Percentiles rank a stretch among this genome's conserved stretches.
phyloP scores from a whole-genome alignment of 2,888 invertebrate genomes.

The Ectemnius continuus region DNA sequence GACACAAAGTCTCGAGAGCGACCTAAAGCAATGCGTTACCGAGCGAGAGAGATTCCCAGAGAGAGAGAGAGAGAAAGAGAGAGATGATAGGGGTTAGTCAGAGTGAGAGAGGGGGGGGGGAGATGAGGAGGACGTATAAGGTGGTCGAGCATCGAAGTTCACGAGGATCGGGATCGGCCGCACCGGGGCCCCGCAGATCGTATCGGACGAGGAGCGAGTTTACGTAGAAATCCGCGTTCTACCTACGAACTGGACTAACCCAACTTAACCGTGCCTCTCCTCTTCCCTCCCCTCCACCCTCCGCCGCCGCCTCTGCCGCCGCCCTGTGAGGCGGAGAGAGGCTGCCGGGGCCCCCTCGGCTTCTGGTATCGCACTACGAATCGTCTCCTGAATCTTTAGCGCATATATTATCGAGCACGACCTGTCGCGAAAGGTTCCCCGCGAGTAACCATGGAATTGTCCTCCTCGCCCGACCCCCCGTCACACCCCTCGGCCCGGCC shows the following conservation, averaged over 20 bases:
- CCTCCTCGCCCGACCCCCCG: constrained; percentile 31
- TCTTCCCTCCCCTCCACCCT: too few species aligned
- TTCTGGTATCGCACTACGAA: constrained; percentile 76
- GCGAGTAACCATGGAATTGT: constrained; percentile 47
- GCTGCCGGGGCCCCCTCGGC: constrained; percentile 58
- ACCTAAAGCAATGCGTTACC: constrained; percentile 56
- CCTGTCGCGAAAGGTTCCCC: constrained; percentile 50
- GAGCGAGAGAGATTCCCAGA: constrained; percentile 19
- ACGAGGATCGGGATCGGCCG: constrained; percentile 54
- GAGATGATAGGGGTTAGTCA: not conserved
- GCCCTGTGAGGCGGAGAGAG: constrained; percentile 23
- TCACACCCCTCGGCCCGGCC: too few species aligned
- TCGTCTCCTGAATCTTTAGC: constrained; percentile 73
- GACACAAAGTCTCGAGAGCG: constrained; percentile 53
- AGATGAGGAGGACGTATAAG: constrained; percentile 44
- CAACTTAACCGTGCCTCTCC: constrained; percentile 52
- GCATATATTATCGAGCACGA: constrained; percentile 71
- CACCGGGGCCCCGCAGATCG: constrained; percentile 65
- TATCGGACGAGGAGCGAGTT: constrained; percentile 71
- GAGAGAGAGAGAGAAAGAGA: not conserved
- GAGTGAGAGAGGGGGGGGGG: not conserved
- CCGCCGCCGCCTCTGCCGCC: too few species aligned
- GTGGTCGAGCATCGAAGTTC: constrained; percentile 63
- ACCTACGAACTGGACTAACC: constrained; percentile 58
- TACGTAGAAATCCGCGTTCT: constrained; percentile 73